Conservation (phyloP, 2,888 invertebrate species). For the Alviniconcha strummeri region DNA sequence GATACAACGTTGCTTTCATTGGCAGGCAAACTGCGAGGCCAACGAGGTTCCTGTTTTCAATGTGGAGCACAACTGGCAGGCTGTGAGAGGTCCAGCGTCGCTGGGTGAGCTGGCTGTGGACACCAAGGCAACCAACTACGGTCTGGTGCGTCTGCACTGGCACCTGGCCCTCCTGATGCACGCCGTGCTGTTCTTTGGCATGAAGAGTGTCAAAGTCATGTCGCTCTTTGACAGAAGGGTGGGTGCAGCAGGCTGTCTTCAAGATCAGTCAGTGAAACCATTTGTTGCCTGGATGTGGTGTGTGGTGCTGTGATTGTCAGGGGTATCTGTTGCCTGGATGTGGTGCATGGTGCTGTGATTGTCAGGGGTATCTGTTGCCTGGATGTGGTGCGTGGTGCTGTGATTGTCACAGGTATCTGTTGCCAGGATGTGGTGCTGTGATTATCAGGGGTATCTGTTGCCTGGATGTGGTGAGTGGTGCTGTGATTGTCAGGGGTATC, state of each 20-base stretch:
- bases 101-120: constrained; percentile 86
- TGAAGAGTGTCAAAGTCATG: constrained; percentile 82
- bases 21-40: constrained; percentile 71
- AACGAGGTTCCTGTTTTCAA: constrained; percentile 72
- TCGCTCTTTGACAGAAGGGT: constrained; percentile 86
- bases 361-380: background rate
- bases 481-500: no score
- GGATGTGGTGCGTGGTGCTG: no score
- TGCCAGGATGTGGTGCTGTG: no score
- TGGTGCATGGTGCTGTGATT: background rate
- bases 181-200: constrained; percentile 85
- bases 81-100: constrained; percentile 73
- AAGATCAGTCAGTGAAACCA: no score
- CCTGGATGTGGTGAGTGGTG: no score
- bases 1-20: no score
- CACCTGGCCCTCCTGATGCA: constrained; percentile 86
- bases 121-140: constrained; percentile 84
- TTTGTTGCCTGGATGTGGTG: background rate
- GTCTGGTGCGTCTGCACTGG: constrained; percentile 86
- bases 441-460: no score
- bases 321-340: background rate
- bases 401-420: no score
- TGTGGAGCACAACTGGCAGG: constrained; percentile 71
- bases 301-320: background rate
- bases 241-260: constrained; percentile 30